Conservation (phyloP, 2,797 vertebrate species). For the Chrosomus eos region DNA sequence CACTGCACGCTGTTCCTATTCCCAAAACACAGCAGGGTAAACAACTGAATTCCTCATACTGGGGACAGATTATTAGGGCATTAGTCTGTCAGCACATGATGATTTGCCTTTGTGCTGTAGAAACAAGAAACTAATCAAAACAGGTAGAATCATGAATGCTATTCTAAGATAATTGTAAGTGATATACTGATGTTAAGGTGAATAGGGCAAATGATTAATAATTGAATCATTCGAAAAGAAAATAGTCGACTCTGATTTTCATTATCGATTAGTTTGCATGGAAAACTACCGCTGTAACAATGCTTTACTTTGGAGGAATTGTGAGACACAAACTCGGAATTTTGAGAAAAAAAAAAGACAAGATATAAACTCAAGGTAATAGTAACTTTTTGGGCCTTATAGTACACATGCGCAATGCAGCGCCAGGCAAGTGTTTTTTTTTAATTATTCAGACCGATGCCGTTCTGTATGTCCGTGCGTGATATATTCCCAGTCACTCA, state of each 20-base stretch:
- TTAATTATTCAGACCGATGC: no score
- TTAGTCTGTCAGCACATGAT: slow-evolving; percentile 43
- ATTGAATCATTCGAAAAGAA: neutral
- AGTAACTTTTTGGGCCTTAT: no score
- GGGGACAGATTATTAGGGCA: slow-evolving; percentile 40
- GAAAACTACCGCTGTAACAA: neutral
- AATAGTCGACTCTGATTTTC: neutral
- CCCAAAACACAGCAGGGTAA: slow-evolving; percentile 53
- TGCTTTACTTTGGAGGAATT: no score
- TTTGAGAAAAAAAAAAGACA: no score
- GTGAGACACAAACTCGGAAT: no score
- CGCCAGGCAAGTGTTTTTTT: no score
- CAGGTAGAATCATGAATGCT: neutral
- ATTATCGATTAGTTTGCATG: neutral
- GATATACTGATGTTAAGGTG: neutral
- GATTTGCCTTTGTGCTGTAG: slow-evolving; percentile 46
- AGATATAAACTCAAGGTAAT: no score
- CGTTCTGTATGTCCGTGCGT: no score
- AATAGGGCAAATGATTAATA: neutral
- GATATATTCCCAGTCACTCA: no score
- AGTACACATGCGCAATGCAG: no score
- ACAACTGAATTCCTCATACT: slow-evolving; percentile 53
- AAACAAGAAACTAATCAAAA: slow-evolving; percentile 17
- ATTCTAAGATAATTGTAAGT: neutral
- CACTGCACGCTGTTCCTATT: slow-evolving; percentile 39